A percentile compares a stretch with the other conserved stretches of the same genome.
These are phyloP conservation scores for Eurytoma californica DNA, from an alignment of 2,888 invertebrate species.

Conservation along the genomic window DNA sequence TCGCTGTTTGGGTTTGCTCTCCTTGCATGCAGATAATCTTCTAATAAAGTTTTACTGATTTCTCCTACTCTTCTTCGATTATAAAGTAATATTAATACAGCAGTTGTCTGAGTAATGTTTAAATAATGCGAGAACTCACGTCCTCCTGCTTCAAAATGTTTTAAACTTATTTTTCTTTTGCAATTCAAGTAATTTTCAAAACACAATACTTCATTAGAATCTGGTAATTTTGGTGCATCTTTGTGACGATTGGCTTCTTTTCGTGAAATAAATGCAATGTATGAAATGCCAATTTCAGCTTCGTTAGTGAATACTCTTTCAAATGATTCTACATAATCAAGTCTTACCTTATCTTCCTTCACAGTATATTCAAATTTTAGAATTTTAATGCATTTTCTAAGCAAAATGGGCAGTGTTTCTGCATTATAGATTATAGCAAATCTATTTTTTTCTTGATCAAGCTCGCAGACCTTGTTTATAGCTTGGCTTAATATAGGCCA, in stretches of 20 bases:
- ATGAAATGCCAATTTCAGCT: background rate
- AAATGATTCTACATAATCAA: background rate
- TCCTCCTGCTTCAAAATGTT: background rate
- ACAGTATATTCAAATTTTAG: background rate
- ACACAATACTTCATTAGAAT: background rate
- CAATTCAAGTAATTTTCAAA: background rate
- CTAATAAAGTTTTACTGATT: background rate
- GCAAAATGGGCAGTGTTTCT: slow-evolving; percentile 3
- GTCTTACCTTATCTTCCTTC: background rate
- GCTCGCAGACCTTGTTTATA: background rate
- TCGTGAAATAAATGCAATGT: background rate
- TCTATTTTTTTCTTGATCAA: background rate
- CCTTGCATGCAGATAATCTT: slow-evolving; percentile 1
- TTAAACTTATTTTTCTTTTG: background rate
- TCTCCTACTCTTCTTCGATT: slow-evolving; percentile 22
- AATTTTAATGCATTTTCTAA: slow-evolving; percentile 16
- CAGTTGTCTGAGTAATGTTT: background rate
- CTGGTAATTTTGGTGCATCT: background rate
- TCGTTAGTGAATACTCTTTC: slow-evolving; percentile 9
- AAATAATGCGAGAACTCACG: background rate
- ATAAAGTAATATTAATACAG: background rate
- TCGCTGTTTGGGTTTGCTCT: background rate
- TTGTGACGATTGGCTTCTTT: slow-evolving; percentile 5
- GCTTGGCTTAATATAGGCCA: background rate
- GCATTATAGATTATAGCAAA: slow-evolving; percentile 8